phyloP scores from a whole-genome alignment of 2,113 vertebrate species.

The Conger conger region DNA sequence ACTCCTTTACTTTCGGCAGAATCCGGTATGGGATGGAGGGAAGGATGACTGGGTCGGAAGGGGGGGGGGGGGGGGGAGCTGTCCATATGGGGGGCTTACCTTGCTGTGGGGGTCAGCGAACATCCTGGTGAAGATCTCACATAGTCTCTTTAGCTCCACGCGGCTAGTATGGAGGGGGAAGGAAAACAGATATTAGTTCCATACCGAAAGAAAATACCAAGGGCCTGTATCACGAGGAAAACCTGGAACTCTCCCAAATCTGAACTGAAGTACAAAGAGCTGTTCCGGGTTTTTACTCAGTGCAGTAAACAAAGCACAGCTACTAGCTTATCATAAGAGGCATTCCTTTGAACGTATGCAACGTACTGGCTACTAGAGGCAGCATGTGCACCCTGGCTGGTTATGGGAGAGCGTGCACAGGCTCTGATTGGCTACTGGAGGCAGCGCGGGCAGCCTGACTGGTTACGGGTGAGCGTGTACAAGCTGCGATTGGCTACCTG shows the following conservation, averaged over 20 bases:
- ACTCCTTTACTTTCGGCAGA: conserved; percentile 56
- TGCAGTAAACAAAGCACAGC: too few species aligned
- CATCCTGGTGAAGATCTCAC: conserved; percentile 98
- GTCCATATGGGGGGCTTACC: conserved; percentile 65
- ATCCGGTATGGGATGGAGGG: conserved; percentile 64
- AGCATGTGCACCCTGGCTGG: background rate
- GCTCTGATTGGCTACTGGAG: background rate
- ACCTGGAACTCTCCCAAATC: too few species aligned
- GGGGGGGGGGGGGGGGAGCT: background rate
- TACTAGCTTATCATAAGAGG: too few species aligned
- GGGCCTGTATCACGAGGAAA: too few species aligned
- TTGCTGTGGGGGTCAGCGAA: conserved; percentile 99
- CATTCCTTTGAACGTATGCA: too few species aligned
- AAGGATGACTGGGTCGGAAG: background rate
- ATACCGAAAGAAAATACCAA: too few species aligned
- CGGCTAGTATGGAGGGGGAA: conserved; percentile 68
- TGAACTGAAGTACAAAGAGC: too few species aligned
- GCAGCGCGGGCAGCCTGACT: background rate
- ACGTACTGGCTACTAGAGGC: too few species aligned
- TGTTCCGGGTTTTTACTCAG: too few species aligned
- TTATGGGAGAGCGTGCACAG: background rate
- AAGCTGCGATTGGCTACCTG: conserved; percentile 67
- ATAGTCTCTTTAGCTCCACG: conserved; percentile 94
- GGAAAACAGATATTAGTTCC: background rate
- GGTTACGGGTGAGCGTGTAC: background rate